Base-by-base conservation (phyloP, 1,140 invertebrate species). In the Dendroctonus ponderosae region DNA sequence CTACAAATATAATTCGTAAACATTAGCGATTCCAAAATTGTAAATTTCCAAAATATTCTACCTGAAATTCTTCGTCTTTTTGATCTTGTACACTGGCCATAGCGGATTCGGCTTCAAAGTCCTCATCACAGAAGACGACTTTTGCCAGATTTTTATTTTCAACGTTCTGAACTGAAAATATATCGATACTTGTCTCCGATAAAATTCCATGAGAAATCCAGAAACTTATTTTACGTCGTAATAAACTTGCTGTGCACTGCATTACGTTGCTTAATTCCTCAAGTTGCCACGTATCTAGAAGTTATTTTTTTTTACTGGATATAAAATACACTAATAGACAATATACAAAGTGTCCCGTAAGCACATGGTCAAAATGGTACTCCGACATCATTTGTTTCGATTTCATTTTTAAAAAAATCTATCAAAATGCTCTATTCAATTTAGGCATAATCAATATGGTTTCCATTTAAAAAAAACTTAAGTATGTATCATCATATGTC, bases 61-160 rank as follows among this genome's bases (percentile, higher is more conserved):
- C 82, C 84, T 95, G 92, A n/a, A 96, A 80, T 76, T 97, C 94
- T 72, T 94, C 92, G 79, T 96, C 93, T 63, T 92, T 84, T 80
- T 97, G 94, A 79, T 96, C 93, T 78, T 93, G 90, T 7, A 93
- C 90, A 14, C 93, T 94, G 6, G 94, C 91, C 88, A 97, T 96
- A 0, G 89, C 93, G 78, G 92, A 95, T 79, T 97, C 94, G 6
- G 87, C 81, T 79, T 98, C 94, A 72, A 94, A 94, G 74, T 98
- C 95, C 69, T 96, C 91, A 65, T 90, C 86, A 12, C 91, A 85
- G 77, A 91, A 85, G 59, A 91, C 88, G 51, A 79, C 66, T 66
- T 82, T 60, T 75, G 76, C 37, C 78, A 79, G 56, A 75, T 76
- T 76, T 58, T 82, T 84, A 7, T 83, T 79, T 14, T 82, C 76